phyloP scores from a whole-genome alignment of 2,113 vertebrate genomes.

The Vombatus ursinus region DNA sequence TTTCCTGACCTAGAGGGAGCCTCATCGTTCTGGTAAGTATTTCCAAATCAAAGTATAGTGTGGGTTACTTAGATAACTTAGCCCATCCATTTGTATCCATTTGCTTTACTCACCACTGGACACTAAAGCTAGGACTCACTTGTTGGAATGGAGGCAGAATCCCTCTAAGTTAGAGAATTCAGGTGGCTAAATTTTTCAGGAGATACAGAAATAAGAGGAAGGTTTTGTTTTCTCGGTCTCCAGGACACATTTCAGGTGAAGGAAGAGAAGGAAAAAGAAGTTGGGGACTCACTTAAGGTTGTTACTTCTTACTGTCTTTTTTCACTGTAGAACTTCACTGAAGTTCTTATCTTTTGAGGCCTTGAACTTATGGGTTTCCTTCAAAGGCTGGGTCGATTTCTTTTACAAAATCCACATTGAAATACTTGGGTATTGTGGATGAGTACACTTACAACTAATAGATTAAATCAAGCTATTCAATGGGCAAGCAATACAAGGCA shows the following conservation, averaged over 20 bases:
- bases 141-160: neutral
- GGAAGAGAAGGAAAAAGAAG: no score
- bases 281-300: neutral
- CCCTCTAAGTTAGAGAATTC: neutral
- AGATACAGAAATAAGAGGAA: neutral
- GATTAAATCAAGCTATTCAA: neutral
- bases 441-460: neutral
- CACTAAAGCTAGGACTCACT: no score
- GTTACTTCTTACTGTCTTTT: neutral
- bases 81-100: slow-evolving; percentile 22
- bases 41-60: slow-evolving; percentile 14
- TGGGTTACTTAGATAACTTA: slow-evolving; percentile 17
- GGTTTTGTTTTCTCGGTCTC: neutral
- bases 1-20: slow-evolving; percentile 16
- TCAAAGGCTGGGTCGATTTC: neutral
- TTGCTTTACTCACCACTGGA: neutral
- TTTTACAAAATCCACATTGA: neutral
- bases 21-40: slow-evolving; percentile 1
- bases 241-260: neutral
- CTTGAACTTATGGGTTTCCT: neutral
- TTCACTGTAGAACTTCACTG: neutral
- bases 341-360: neutral
- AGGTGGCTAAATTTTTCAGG: neutral
- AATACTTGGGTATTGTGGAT: neutral
- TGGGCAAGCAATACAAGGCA: neutral